Conservation (phyloP, 2,113 vertebrate species). For the Lichenostomus cassidix region DNA sequence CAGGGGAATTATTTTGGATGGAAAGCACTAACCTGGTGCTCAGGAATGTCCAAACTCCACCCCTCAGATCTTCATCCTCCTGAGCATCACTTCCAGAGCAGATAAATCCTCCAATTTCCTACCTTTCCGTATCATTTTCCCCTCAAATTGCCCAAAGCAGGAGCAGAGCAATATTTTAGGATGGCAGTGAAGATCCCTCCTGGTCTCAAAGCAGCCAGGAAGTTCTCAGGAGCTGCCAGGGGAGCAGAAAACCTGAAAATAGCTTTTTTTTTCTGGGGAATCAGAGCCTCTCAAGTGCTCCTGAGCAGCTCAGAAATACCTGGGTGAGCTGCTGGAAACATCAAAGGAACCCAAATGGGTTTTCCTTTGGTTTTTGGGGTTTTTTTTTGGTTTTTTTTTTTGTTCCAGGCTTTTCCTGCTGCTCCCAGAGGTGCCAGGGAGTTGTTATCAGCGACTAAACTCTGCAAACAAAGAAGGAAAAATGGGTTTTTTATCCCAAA, state of each 20-base stretch:
- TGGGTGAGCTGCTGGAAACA: background rate
- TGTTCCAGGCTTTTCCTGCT: background rate
- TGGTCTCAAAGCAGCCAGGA: background rate
- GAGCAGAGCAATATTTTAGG: background rate
- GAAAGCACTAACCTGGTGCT: background rate
- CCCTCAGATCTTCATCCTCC: background rate
- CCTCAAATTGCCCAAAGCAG: background rate
- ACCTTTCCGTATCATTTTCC: background rate
- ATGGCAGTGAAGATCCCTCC: background rate
- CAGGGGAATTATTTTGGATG: background rate
- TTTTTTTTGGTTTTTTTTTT: no score
- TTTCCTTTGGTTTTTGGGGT: no score
- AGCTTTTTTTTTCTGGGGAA: background rate
- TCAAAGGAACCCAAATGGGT: background rate
- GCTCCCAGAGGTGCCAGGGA: background rate
- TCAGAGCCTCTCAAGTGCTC: background rate
- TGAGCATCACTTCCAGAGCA: background rate
- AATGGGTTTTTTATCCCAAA: background rate
- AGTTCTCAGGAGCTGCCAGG: background rate
- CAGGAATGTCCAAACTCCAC: background rate
- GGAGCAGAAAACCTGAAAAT: background rate
- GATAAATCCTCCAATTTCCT: background rate
- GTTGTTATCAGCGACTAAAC: background rate
- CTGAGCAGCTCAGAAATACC: background rate
- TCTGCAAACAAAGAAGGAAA: background rate